A percentile compares a stretch with the other conserved stretches of the same genome.
phyloP scores from a whole-genome alignment of 1,140 invertebrate species.

The Cydia amplana region DNA sequence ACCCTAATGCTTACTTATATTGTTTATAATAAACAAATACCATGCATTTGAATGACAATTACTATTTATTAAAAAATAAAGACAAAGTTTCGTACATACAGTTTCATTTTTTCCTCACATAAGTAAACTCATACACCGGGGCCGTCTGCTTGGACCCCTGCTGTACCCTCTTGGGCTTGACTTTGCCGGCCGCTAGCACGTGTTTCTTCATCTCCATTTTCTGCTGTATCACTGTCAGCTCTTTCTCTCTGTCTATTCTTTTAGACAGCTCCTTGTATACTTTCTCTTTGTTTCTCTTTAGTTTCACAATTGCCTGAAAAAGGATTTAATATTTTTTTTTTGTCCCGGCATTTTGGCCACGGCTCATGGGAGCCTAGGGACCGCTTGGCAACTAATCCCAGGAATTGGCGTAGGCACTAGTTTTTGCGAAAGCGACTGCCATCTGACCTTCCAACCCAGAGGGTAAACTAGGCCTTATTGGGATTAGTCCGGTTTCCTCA shows the following conservation, averaged over 20 bases:
- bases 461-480: no score
- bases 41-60: conserved; percentile 33
- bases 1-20: background rate
- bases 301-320: conserved; percentile 70
- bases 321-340: no score
- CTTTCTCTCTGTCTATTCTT: conserved; percentile 89
- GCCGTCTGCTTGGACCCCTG: conserved; percentile 85
- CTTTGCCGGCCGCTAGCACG: conserved; percentile 83
- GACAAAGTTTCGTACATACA: conserved; percentile 29
- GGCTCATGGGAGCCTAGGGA: no score
- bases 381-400: no score
- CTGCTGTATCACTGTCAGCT: conserved; percentile 89
- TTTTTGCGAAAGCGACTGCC: no score
- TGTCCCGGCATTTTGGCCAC: no score
- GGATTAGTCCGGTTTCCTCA: no score
- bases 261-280: conserved; percentile 90
- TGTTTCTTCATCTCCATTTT: conserved; percentile 91
- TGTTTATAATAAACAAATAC: conserved; percentile 25
- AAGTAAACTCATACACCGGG: conserved; percentile 92
- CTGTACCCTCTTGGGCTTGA: conserved; percentile 83
- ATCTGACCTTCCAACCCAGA: no score
- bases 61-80: conserved; percentile 46
- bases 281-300: conserved; percentile 82
- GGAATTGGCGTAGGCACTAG: no score
- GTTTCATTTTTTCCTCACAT: conserved; percentile 88